A percentile compares a stretch with the other conserved stretches of the same genome.
phyloP scores from a whole-genome alignment of 2,797 vertebrate species.

The Xenopus petersii region DNA sequence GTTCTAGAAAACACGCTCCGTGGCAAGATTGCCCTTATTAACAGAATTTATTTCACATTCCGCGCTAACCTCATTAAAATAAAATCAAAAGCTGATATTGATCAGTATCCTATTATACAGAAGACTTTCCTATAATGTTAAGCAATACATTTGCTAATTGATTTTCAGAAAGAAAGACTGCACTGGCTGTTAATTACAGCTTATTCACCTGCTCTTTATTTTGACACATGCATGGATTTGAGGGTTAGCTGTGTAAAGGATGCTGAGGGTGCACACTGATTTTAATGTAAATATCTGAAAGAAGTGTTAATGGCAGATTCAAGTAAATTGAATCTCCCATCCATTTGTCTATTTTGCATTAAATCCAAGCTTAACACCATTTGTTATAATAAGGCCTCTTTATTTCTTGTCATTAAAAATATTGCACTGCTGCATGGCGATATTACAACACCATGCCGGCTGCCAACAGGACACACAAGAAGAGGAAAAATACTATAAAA shows the following conservation, averaged over 20 bases:
- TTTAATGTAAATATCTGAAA: background rate
- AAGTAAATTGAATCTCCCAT: too few species aligned
- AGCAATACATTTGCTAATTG: constrained; percentile 22
- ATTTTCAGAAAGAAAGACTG: constrained; percentile 28
- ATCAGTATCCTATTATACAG: constrained; percentile 18
- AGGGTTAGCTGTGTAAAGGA: background rate
- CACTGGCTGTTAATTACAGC: constrained; percentile 17
- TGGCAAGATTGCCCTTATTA: too few species aligned
- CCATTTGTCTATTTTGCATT: too few species aligned
- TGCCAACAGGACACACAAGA: too few species aligned
- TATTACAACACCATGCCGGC: too few species aligned
- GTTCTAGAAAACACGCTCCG: too few species aligned
- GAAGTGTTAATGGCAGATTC: background rate
- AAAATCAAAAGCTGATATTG: constrained; percentile 20
- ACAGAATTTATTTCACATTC: background rate
- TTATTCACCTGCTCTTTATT: background rate
- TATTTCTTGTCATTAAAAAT: too few species aligned
- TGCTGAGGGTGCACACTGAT: too few species aligned
- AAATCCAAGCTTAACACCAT: too few species aligned
- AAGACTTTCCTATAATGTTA: constrained; percentile 20
- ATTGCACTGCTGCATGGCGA: too few species aligned
- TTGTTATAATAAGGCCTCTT: too few species aligned
- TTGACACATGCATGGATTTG: background rate
- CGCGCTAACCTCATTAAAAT: constrained; percentile 27
- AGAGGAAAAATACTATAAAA: too few species aligned